These are phyloP conservation scores for Pycnonotus jocosus DNA, from an alignment of 2,113 vertebrate species.

Conservation along the genomic window DNA sequence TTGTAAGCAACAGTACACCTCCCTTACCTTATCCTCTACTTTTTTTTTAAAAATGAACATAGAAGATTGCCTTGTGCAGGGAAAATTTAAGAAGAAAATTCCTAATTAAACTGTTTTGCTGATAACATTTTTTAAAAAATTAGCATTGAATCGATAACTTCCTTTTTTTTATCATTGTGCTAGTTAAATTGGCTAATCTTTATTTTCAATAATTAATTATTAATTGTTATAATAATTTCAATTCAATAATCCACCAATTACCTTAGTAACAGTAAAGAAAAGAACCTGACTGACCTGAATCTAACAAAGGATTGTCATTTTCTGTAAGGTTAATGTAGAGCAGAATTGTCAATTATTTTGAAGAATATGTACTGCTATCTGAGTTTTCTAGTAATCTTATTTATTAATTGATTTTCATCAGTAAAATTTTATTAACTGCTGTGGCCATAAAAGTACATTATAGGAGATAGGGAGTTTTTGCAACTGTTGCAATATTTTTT, in stretches of 20 bases:
- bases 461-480: accelerated
- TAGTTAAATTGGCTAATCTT: not conserved
- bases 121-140: not conserved
- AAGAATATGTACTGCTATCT: not conserved
- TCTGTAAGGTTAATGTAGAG: not conserved
- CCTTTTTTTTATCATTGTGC: not conserved
- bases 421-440: not conserved
- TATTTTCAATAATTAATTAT: not conserved
- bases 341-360: not conserved
- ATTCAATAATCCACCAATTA: not conserved
- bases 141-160: not conserved
- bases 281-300: not conserved
- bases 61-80: not conserved
- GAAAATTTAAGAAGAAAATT: not conserved
- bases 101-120: not conserved
- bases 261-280: not conserved
- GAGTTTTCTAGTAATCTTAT: not conserved
- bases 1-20: not conserved
- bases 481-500: not conserved
- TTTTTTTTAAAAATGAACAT: not conserved
- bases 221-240: too few relatives aligned
- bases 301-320: not conserved
- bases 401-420: not conserved
- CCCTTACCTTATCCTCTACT: not conserved
- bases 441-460: not conserved